Conservation (phyloP, 2,797 vertebrate species). For the Sus cebifrons region DNA sequence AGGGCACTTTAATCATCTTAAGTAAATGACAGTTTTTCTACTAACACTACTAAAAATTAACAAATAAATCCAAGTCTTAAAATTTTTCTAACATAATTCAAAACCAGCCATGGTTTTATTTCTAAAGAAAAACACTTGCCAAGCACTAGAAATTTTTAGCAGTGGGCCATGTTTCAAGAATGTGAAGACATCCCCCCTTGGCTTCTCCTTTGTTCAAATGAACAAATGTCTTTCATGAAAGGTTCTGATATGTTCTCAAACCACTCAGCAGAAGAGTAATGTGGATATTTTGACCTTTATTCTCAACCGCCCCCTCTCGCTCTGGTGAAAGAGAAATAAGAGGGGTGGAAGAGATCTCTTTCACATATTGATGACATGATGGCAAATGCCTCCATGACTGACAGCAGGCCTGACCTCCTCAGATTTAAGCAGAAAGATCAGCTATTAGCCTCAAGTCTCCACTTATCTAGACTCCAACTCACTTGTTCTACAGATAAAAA, state of each 20-base stretch:
- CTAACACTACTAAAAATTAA: constrained; percentile 65
- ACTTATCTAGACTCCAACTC: neutral
- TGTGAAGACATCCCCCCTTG: neutral
- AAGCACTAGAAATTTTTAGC: neutral
- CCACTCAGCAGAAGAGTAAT: neutral
- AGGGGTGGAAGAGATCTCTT: neutral
- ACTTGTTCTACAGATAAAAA: neutral
- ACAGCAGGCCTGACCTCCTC: neutral
- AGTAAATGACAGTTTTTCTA: constrained; percentile 62
- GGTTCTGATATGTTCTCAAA: neutral
- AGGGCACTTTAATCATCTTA: constrained; percentile 55
- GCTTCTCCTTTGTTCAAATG: neutral
- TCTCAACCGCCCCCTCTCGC: neutral
- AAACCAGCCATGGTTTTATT: constrained; percentile 59
- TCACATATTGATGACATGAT: neutral
- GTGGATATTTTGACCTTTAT: neutral
- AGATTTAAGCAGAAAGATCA: neutral
- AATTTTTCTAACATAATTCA: constrained; percentile 26
- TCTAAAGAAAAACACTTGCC: constrained; percentile 49
- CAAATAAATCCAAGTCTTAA: constrained; percentile 47
- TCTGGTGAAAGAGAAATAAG: neutral
- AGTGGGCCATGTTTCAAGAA: neutral
- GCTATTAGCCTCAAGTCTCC: neutral
- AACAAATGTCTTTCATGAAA: neutral
- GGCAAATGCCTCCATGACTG: neutral